Evolutionary conservation across 2,888 invertebrate genomes (phyloP).

Genomic region (Euplexia lucipara): DNA sequence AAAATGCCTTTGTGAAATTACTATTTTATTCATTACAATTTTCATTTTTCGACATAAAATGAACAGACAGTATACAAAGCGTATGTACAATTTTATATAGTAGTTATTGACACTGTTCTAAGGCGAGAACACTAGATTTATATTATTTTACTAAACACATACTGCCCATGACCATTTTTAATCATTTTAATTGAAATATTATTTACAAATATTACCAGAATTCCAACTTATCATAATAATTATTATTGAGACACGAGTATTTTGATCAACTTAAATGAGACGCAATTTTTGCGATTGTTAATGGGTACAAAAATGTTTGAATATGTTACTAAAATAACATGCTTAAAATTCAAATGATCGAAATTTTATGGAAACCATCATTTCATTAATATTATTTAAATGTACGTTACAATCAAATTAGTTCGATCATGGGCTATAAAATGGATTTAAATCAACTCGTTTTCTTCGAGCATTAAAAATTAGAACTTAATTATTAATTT

Average conservation of each 20-base stretch:
- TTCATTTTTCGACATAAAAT: conserved; percentile 68
- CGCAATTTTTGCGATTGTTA: background rate
- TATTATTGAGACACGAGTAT: conserved; percentile 23
- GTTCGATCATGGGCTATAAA: conserved; percentile 18
- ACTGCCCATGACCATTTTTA: conserved; percentile 39
- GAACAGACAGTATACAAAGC: conserved; percentile 79
- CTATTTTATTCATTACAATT: conserved; percentile 73
- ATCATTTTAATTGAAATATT: conserved; percentile 27
- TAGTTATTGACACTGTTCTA: conserved; percentile 79
- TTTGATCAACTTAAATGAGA: background rate
- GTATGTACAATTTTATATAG: conserved; percentile 73
- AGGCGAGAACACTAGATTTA: conserved; percentile 71
- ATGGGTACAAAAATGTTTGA: background rate
- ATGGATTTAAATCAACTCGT: conserved; percentile 10
- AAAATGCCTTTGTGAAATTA: conserved; percentile 55
- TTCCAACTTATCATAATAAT: conserved; percentile 1
- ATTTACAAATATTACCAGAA: conserved; percentile 45
- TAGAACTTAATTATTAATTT: conserved; percentile 15
- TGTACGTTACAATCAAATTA: background rate
- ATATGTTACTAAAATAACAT: background rate
- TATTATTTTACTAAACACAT: conserved; percentile 49
- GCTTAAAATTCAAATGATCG: background rate
- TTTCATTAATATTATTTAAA: background rate
- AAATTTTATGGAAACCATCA: background rate
- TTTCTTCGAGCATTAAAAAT: conserved; percentile 37